Conservation (phyloP, 2,113 vertebrate genomes). For the Gambusia holbrooki region DNA sequence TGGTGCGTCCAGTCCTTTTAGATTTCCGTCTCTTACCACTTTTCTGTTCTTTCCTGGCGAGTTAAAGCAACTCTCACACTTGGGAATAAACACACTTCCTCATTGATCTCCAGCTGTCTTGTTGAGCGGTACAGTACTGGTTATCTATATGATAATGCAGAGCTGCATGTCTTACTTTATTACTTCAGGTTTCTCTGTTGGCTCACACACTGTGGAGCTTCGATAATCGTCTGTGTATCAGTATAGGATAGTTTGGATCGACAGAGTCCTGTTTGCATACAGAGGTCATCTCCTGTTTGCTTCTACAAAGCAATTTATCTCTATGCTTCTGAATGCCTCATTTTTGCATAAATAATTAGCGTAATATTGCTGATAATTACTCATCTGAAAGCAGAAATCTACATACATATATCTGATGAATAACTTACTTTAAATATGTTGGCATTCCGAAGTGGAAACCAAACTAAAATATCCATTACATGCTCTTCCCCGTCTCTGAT, state of each 20-base stretch:
- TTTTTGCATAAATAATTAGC: constrained; percentile 63
- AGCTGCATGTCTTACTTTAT: constrained; percentile 63
- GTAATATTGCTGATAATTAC: constrained; percentile 37
- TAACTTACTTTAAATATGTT: constrained; percentile 2
- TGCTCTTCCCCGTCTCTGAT: constrained; percentile 31
- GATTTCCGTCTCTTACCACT: neutral
- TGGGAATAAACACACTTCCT: constrained; percentile 35
- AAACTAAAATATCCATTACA: constrained; percentile 21
- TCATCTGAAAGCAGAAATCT: constrained; percentile 37
- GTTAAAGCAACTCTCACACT: constrained; percentile 34
- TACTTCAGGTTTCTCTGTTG: constrained; percentile 69
- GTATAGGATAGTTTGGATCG: constrained; percentile 73
- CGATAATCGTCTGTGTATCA: constrained; percentile 66
- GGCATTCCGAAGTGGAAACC: constrained; percentile 12
- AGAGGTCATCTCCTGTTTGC: constrained; percentile 75
- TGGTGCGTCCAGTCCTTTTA: constrained; percentile 7
- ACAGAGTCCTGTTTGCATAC: constrained; percentile 60
- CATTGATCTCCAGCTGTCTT: constrained; percentile 68
- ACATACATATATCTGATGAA: constrained; percentile 33
- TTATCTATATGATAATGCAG: constrained; percentile 77
- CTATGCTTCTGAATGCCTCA: constrained; percentile 33
- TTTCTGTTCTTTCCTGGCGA: neutral
- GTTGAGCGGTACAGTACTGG: constrained; percentile 61
- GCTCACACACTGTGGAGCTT: constrained; percentile 60
- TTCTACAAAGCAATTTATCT: constrained; percentile 70